A percentile compares a stretch with the other conserved stretches of the same genome.
Evolutionary conservation across 2,888 invertebrate species (phyloP).

Genomic region (Schizotus pectinicornis): DNA sequence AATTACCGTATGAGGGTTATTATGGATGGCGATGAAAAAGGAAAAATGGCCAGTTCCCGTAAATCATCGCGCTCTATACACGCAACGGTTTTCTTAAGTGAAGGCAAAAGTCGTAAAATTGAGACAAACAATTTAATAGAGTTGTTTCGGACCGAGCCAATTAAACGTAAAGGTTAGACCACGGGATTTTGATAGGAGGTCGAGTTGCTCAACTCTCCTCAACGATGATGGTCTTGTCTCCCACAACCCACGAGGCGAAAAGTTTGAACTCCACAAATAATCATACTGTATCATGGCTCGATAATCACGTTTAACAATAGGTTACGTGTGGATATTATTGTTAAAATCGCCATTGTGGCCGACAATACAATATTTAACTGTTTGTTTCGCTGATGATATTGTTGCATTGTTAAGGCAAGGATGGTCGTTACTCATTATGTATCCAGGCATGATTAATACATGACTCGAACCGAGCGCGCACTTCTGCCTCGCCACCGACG

Average conservation of each 20-base stretch:
- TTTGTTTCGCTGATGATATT: slow-evolving; percentile 17
- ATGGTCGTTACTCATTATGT: slow-evolving; percentile 10
- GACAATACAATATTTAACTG: slow-evolving; percentile 14
- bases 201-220: too few species aligned
- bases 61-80: slow-evolving; percentile 1
- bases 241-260: too few species aligned
- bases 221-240: too few species aligned
- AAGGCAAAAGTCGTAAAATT: neutral
- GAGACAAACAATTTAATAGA: neutral
- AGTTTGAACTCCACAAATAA: slow-evolving; percentile 1
- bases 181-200: neutral
- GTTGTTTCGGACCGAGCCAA: neutral
- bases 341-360: slow-evolving; percentile 10
- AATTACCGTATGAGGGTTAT: slow-evolving; percentile 12
- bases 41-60: neutral
- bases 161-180: neutral
- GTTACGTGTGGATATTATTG: slow-evolving; percentile 9
- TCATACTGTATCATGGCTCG: slow-evolving; percentile 8
- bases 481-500: neutral
- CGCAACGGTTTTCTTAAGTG: slow-evolving; percentile 1
- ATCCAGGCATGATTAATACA: slow-evolving; percentile 9
- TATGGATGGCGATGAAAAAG: slow-evolving; percentile 5
- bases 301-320: slow-evolving; percentile 10
- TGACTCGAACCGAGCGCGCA: neutral
- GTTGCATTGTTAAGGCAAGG: slow-evolving; percentile 7